Conservation (phyloP, 23 tunicate genomes). For the Trididemnum nubilum region DNA sequence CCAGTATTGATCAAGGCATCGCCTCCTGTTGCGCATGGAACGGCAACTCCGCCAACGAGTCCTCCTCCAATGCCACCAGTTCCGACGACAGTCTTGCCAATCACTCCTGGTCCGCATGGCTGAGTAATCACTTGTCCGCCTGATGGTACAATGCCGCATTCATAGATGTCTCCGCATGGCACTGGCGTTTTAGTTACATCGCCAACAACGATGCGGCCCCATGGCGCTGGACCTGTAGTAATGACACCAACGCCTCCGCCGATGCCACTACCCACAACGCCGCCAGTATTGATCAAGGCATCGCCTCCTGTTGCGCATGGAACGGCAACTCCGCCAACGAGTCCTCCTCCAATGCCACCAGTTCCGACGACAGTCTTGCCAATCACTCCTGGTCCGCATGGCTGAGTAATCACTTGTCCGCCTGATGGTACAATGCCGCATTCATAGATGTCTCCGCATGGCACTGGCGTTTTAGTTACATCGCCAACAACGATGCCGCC, state of each 20-base stretch:
- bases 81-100: neutral
- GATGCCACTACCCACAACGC: neutral
- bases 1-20: slow-evolving; percentile 4
- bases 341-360: neutral
- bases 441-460: slow-evolving; percentile 1
- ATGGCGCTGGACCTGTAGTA: neutral
- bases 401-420: neutral
- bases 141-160: slow-evolving; percentile 1
- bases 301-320: slow-evolving; percentile 13
- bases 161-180: slow-evolving; percentile 3
- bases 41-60: slow-evolving; percentile 4
- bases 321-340: slow-evolving; percentile 11
- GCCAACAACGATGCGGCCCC: neutral
- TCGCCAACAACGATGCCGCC: slow-evolving; percentile 1
- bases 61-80: neutral
- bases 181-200: neutral
- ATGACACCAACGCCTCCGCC: neutral
- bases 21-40: slow-evolving; percentile 15
- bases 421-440: slow-evolving; percentile 3
- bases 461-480: neutral
- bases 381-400: neutral
- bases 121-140: neutral
- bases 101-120: slow-evolving; percentile 11
- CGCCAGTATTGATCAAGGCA: slow-evolving; percentile 5
- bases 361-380: neutral